Evolutionary conservation across 2,113 vertebrate genomes (phyloP), one percentile per base, ranked within the genome.

Genomic region (Syngnathus floridae): DNA sequence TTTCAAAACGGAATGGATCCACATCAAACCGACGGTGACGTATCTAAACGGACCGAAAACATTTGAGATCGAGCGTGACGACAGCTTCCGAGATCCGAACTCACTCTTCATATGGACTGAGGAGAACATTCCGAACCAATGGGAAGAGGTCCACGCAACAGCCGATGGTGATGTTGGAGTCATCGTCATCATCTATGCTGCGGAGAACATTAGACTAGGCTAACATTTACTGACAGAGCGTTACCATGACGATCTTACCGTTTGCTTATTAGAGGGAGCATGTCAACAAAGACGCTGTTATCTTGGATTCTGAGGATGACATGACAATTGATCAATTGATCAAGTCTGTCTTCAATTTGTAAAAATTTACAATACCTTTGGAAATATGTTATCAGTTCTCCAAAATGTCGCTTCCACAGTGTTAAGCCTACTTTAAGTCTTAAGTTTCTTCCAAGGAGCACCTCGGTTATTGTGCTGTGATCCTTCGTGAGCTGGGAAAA

Each of bases 131-230:
- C 72, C 90, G 92, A 66, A 96, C 93, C 75, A 95, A 87, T 73
- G 95, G 93, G 67, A 97, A 88, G 63, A 96, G 91, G 85, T 98
- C 95, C 70, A 98, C 94, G 84, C 95, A 98, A 84, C 92, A 94
- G 85, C 94, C 95, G 76, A 94, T 88, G 62, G 92, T 91, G 75
- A 98, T 82, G 69, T 80, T 90, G 1, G 91, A 70, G 66, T 92
- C 93, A 77, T 92, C 90, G 76, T 95, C 90, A 80, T 93, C 90
- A 80, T 93, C 89, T 82, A 97, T 92, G 86, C 95, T 97, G 89
- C 2, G 56, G 82, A 84, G 76, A 65, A 80, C 58, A 66, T 49
- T 37, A 16, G 3, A 60, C 31, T n/a, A 11, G 48, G 66, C 12
- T 46, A 6, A 51, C 48, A 64, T 37, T 49, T 13, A 43, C 1